These are phyloP conservation scores for Bergia sp. DNA, from an alignment of 92 coral and sea anemone genomes.

Conservation along the genomic window DNA sequence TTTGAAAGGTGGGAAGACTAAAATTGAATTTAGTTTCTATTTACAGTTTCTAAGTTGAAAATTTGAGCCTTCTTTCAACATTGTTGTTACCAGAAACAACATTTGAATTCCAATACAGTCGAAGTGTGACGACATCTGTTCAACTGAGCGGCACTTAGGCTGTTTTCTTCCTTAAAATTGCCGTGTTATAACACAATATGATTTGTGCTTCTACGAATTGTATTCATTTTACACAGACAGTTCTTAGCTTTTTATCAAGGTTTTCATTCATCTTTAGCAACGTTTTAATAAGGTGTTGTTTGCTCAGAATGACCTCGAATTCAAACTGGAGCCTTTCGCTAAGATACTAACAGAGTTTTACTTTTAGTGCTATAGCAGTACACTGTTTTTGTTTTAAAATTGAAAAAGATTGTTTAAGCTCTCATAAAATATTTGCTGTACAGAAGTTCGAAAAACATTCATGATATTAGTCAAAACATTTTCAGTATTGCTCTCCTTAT, in stretches of 20 bases:
- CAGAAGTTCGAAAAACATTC: neutral
- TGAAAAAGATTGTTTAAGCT: neutral
- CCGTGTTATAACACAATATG: neutral
- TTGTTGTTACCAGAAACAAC: neutral
- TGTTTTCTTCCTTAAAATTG: neutral
- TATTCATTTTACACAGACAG: neutral
- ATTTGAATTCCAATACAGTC: constrained; percentile 1
- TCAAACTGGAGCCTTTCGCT: neutral
- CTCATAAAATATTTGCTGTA: neutral
- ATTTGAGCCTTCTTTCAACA: neutral
- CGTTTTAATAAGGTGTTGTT: neutral
- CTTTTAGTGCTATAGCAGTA: neutral
- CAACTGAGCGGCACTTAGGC: neutral
- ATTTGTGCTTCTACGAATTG: neutral
- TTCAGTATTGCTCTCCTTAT: neutral
- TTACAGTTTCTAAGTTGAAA: neutral
- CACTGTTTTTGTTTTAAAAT: neutral
- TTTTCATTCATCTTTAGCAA: neutral
- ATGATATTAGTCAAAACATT: neutral
- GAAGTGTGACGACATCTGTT: constrained; percentile 25
- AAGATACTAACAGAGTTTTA: neutral
- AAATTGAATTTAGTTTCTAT: neutral
- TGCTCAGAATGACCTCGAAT: neutral
- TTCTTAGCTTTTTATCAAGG: neutral
- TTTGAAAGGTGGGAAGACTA: neutral